Evolutionary conservation across 2,888 invertebrate genomes (phyloP), one percentile per base, ranked within the genome.

Genomic region (Nomada goodeniana): DNA sequence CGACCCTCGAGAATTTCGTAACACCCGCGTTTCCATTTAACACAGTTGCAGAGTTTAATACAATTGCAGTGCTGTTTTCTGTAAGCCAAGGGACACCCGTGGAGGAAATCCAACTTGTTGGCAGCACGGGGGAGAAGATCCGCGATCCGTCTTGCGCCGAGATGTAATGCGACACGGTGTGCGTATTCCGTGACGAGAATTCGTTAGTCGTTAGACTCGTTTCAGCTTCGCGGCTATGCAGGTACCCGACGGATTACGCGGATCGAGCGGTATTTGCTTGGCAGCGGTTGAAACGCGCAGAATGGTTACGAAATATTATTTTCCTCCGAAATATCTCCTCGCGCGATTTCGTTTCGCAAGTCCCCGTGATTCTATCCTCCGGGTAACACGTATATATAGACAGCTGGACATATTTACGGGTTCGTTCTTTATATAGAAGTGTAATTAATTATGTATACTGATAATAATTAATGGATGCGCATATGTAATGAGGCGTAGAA

Each of bases 81-180:
- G 9, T 59, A 23, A 1, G 5, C 2, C 29, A 9, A 36, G 7
- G 11, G 57, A 52, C n/a, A 50, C 9, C n/a, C 13, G n/a, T 7
- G 36, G 0, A 36, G 36, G 7, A 1, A 7, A 36, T 36, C 36
- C 36, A 7, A 36, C 36, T 36, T 36, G n/a, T 57, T 65, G 52
- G 59, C 11, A 15, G 44, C 47, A 53, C 26, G 47, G 44, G 18
- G 15, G 4, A 13, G 36, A 60, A 68, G 78, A 80, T 76, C 71
- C 68, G 76, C 68, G 47, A 65, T 68, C 23, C 29, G 18, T 36
- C 59, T 55, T 73, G 60, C 11, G 57, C 55, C 57, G 76, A 76
- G 76, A 83, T 81, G 73, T 74, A 81, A 69, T 76, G 76, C 76
- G 76, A 80, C 57, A 69, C 76, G 69, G 67, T 76, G 60, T 60